phyloP scores from a whole-genome alignment of 2,113 vertebrate genomes.

The Sinocyclocheilus maitianheensis region DNA sequence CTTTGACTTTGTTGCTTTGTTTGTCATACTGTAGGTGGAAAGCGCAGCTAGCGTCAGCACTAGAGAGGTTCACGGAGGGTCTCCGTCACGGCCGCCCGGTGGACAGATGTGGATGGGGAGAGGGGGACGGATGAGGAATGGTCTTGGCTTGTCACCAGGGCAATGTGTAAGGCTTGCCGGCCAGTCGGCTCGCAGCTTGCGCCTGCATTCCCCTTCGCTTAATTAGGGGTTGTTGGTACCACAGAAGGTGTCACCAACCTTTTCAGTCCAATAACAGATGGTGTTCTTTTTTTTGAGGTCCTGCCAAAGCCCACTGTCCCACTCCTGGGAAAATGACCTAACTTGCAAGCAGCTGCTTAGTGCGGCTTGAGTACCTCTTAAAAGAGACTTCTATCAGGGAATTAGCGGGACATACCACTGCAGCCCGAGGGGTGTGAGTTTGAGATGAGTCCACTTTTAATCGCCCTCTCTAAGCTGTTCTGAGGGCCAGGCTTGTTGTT shows the following conservation, averaged over 20 bases:
- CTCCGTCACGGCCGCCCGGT: not conserved
- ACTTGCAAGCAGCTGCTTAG: slow-evolving; percentile 97
- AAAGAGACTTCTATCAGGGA: slow-evolving; percentile 82
- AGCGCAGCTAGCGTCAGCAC: slow-evolving; percentile 7
- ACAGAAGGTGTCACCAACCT: slow-evolving; percentile 98
- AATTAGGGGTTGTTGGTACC: slow-evolving; percentile 98
- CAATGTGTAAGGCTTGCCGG: slow-evolving; percentile 78
- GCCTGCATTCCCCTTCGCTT: slow-evolving; percentile 95
- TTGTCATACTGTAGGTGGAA: not conserved
- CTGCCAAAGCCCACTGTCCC: slow-evolving; percentile 97
- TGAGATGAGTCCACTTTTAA: slow-evolving; percentile 48
- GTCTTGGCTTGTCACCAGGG: slow-evolving; percentile 79
- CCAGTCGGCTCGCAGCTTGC: slow-evolving; percentile 84
- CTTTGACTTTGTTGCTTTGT: not conserved
- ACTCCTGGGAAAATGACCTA: slow-evolving; percentile 99
- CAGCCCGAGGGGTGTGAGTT: slow-evolving; percentile 70
- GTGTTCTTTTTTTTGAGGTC: slow-evolving; percentile 94
- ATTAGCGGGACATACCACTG: slow-evolving; percentile 80
- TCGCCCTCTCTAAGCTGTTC: slow-evolving; percentile 16
- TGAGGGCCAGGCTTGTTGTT: not conserved
- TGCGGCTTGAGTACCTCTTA: slow-evolving; percentile 99
- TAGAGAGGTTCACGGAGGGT: slow-evolving; percentile 16
- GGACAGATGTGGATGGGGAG: slow-evolving; percentile 70
- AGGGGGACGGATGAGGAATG: slow-evolving; percentile 79
- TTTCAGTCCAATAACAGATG: slow-evolving; percentile 95